Evolutionary conservation across 2,888 invertebrate genomes (phyloP).

Genomic region (Epinotia bilunana): DNA sequence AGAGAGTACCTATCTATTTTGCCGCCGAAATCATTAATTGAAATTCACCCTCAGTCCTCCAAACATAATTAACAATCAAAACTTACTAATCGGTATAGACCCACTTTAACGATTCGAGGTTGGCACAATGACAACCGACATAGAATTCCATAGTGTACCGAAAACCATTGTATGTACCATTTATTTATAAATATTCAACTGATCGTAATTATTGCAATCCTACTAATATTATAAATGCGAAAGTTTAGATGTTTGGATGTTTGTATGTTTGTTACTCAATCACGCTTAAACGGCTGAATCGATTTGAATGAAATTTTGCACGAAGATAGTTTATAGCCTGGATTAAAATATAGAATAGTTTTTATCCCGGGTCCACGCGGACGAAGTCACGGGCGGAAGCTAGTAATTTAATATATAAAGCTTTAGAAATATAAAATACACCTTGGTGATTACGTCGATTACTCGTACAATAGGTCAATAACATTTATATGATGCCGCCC

Average conservation of each 20-base stretch:
- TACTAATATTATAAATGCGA: no score
- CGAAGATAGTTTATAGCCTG: no score
- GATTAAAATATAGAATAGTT: no score
- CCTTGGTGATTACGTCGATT: slow-evolving; percentile 50
- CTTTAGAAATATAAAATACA: slow-evolving; percentile 32
- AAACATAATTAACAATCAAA: slow-evolving; percentile 10
- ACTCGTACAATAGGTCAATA: slow-evolving; percentile 57
- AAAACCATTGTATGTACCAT: background rate
- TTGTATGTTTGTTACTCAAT: no score
- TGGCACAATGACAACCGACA: background rate
- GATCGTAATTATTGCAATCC: background rate
- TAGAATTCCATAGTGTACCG: background rate
- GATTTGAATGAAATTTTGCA: no score
- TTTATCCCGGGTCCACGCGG: no score
- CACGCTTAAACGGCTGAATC: no score
- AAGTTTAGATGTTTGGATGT: no score
- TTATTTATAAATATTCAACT: background rate
- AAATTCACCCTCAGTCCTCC: background rate
- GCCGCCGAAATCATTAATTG: background rate
- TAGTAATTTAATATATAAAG: background rate
- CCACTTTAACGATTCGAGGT: background rate
- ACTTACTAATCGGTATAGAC: slow-evolving; percentile 13
- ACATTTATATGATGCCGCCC: slow-evolving; percentile 64
- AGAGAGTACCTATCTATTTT: background rate
- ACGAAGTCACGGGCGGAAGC: no score